Evolutionary conservation across 2,113 vertebrate species (phyloP).

Genomic region (Gavia stellata): DNA sequence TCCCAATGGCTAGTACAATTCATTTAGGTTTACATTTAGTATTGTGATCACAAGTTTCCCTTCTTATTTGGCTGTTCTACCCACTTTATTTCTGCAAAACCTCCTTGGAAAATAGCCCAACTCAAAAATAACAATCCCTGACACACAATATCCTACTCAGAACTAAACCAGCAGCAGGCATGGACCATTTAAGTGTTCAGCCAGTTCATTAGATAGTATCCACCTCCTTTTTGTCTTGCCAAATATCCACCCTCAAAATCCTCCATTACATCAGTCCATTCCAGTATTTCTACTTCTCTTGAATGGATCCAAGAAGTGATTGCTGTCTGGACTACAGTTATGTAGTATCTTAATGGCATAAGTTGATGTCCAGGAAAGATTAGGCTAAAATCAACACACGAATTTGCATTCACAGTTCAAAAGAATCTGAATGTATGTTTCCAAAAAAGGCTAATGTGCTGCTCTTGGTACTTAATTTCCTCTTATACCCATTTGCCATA

Average conservation of each 20-base stretch:
- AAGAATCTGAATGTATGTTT: not conserved
- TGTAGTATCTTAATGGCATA: not conserved
- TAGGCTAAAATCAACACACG: not conserved
- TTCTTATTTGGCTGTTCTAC: not conserved
- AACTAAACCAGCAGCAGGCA: not conserved
- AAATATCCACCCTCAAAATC: not conserved
- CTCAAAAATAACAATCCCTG: not conserved
- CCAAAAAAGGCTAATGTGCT: not conserved
- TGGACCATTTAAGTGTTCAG: not conserved
- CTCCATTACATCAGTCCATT: not conserved
- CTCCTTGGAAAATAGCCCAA: not conserved
- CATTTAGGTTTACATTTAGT: not conserved
- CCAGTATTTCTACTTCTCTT: not conserved
- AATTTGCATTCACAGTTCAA: not conserved
- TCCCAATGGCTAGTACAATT: not conserved
- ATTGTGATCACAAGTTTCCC: not conserved
- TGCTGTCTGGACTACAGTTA: not conserved
- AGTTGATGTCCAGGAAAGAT: not conserved
- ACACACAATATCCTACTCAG: not conserved
- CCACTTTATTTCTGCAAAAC: not conserved
- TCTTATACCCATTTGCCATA: not conserved
- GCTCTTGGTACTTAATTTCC: not conserved
- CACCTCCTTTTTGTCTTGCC: not conserved
- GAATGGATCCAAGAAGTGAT: not conserved
- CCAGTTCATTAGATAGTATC: not conserved